phyloP scores from a whole-genome alignment of 2,113 vertebrate genomes.

The Patagioenas fasciata region DNA sequence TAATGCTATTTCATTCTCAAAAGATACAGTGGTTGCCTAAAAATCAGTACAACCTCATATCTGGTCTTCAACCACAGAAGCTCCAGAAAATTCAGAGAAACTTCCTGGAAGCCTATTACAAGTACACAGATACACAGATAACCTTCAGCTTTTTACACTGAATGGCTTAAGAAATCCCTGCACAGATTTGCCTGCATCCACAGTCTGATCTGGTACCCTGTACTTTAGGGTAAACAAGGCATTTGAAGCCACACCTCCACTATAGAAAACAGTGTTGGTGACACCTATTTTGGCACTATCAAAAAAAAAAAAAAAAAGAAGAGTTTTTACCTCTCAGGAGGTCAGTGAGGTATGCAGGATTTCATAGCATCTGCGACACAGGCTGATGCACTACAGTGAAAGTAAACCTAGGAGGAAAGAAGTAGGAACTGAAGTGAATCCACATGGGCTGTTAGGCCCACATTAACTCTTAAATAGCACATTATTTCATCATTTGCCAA shows the following conservation, averaged over 20 bases:
- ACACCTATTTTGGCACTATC: not conserved
- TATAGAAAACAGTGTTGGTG: not conserved
- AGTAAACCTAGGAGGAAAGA: constrained; percentile 50
- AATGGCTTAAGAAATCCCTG: not conserved
- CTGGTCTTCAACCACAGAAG: not conserved
- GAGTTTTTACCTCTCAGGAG: constrained; percentile 20
- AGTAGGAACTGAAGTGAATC: constrained; percentile 33
- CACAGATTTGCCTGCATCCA: not conserved
- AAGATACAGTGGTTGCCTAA: not conserved
- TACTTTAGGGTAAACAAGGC: not conserved
- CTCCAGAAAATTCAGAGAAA: not conserved
- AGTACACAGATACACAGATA: not conserved
- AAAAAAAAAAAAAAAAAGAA: not conserved
- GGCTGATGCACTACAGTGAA: constrained; percentile 63
- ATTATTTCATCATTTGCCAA: constrained; percentile 49
- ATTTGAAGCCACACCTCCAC: not conserved
- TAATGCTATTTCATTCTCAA: not conserved
- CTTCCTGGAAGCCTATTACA: not conserved
- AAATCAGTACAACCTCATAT: not conserved
- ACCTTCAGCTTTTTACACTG: not conserved
- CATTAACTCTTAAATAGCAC: constrained; percentile 16
- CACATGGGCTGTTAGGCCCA: constrained; percentile 43
- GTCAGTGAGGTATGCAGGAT: constrained; percentile 20
- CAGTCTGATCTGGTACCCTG: not conserved
- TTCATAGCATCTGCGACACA: constrained; percentile 22